Evolutionary conservation across 2,888 invertebrate species (phyloP), one percentile per base, ranked within the genome.

Genomic region (Palloptera scutellata): DNA sequence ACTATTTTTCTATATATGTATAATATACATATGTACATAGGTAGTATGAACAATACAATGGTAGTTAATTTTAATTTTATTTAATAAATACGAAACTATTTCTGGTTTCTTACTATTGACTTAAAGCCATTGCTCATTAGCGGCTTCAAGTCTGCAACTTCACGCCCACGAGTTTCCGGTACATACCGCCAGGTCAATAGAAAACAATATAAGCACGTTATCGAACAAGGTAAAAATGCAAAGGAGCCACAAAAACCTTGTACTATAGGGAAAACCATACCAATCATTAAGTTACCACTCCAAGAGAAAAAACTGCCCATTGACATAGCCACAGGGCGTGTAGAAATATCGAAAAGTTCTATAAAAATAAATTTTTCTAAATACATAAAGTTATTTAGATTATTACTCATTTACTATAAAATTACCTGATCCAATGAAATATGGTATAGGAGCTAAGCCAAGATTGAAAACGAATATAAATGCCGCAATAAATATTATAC

Each of bases 391-490:
- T 30, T 30, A 30, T 2, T 30, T 2, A 30, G 6, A 30, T 30
- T 30, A n/a, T n/a, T n/a, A n/a, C 51, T 40, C 13, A 11, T 11
- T 13, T 11, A 19, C 10, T 60, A 11, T 8, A n/a, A 20, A 78
- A 80, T 74, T 73, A 90, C 90, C 90, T 70, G 93, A 91, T n/a
- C 92, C 94, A 68, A 94, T 91, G 77, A 94, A 94, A 82, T 91
- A 94, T 0, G 94, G 93, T 76, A 94, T 92, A 0, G 94, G 94
- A 0, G 95, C 95, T n/a, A 95, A 87, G 0, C 94, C 95, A 68
- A 94, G 85, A 62, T 94, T 93, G 79, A 92, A 95, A 70, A 90
- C 89, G 30, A 93, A 84, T 19, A 95, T 93, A 78, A 91, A 95
- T 1, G 87, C 83, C 63, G 93, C 83, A 40, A 94, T 90, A 0